These are phyloP conservation scores for Ceratina calcarata DNA, from an alignment of 1,140 invertebrate species.

Conservation along the genomic window DNA sequence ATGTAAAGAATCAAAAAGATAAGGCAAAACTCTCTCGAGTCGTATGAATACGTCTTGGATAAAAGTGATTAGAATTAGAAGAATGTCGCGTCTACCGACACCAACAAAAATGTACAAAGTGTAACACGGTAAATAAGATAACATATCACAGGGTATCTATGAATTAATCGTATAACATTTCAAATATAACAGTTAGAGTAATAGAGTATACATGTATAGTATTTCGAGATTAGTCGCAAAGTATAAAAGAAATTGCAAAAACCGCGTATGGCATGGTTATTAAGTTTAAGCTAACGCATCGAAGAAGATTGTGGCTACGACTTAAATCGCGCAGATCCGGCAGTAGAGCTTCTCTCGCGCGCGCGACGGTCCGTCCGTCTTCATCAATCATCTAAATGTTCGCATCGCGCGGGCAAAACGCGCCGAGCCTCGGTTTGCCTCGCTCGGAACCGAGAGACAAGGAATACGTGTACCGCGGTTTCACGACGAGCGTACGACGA, in stretches of 20 bases:
- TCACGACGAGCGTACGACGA: slow-evolving; percentile 42
- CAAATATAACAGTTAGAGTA: slow-evolving; percentile 20
- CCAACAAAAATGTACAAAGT: slow-evolving; percentile 1
- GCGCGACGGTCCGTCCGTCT: too few species aligned
- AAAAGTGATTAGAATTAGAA: too few species aligned
- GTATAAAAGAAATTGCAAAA: slow-evolving; percentile 6
- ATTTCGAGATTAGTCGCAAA: slow-evolving; percentile 18
- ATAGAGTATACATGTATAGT: background rate
- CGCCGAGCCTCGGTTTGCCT: too few species aligned
- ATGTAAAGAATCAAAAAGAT: slow-evolving; percentile 10
- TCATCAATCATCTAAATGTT: background rate
- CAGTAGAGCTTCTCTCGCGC: too few species aligned
- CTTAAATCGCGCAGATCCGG: too few species aligned
- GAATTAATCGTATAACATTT: slow-evolving; percentile 24
- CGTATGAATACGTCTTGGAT: too few species aligned
- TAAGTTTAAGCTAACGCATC: too few species aligned
- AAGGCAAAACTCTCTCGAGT: background rate
- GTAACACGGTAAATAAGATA: slow-evolving; percentile 10
- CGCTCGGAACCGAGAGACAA: too few species aligned
- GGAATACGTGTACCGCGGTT: background rate
- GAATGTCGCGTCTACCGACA: too few species aligned
- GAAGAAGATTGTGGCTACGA: too few species aligned
- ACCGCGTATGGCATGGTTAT: slow-evolving; percentile 34
- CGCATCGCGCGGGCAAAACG: background rate
- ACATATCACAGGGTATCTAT: slow-evolving; percentile 57